Conservation (phyloP, 1,140 invertebrate genomes). For the Harpegnathos saltator region DNA sequence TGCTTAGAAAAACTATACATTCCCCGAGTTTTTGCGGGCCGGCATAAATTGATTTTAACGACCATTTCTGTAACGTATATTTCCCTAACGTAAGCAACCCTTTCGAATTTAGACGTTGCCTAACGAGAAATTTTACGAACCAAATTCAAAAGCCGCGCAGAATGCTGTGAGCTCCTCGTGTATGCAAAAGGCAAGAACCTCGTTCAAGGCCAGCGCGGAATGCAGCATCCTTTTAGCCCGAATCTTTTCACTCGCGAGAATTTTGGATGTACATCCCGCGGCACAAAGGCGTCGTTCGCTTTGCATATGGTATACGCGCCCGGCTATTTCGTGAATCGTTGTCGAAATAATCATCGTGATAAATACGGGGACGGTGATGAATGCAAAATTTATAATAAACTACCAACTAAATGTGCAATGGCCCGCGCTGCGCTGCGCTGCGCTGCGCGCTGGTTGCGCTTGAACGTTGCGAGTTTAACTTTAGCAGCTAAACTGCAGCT, state of each 20-base stretch:
- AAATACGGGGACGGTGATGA: conserved; percentile 16
- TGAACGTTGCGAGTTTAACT: too few relatives aligned
- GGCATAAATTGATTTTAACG: conserved; percentile 38
- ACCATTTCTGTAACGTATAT: not conserved
- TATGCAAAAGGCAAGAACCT: conserved; percentile 45
- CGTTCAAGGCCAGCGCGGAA: conserved; percentile 45
- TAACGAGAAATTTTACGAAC: conserved; percentile 39
- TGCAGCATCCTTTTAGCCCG: conserved; percentile 52
- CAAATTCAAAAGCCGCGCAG: conserved; percentile 16
- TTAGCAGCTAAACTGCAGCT: conserved; percentile 3
- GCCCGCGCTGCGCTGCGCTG: too few relatives aligned
- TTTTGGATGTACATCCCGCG: conserved; percentile 24
- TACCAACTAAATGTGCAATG: conserved; percentile 25
- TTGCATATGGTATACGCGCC: conserved; percentile 1
- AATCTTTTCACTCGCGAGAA: conserved; percentile 48
- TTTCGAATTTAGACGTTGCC: conserved; percentile 1
- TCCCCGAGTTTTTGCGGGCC: not conserved
- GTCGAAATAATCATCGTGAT: conserved; percentile 2
- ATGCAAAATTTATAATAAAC: conserved; percentile 42
- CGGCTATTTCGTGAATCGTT: too few relatives aligned
- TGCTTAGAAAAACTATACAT: not conserved
- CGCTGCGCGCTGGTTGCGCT: not conserved
- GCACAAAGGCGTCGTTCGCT: conserved; percentile 2
- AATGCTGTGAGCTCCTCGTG: not conserved
- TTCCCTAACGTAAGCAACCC: too few relatives aligned